Conservation (phyloP, 2,113 vertebrate genomes). For the Podocnemis expansa region DNA sequence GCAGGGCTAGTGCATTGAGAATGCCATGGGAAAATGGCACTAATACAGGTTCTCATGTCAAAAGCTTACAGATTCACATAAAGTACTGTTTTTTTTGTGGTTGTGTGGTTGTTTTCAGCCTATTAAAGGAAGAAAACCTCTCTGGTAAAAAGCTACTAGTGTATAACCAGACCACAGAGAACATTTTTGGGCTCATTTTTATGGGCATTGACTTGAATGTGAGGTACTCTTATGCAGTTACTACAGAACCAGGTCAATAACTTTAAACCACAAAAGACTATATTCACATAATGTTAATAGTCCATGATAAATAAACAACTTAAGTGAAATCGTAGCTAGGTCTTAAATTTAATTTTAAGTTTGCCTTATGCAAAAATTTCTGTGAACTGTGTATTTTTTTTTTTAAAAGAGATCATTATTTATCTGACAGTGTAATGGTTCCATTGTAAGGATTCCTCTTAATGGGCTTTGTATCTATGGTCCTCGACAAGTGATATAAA, state of each 20-base stretch:
- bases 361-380: not conserved
- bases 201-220: not conserved
- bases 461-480: not conserved
- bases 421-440: not conserved
- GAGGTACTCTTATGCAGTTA: not conserved
- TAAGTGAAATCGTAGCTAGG: not conserved
- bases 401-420: not conserved
- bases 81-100: not conserved
- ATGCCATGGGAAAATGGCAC: constrained; percentile 49
- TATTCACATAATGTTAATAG: not conserved
- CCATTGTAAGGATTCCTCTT: not conserved
- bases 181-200: not conserved
- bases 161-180: constrained; percentile 20
- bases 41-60: constrained; percentile 43
- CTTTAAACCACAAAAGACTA: not conserved
- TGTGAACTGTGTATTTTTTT: not conserved
- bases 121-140: constrained; percentile 45
- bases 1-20: constrained; percentile 1
- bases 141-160: constrained; percentile 6
- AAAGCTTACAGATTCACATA: constrained; percentile 41
- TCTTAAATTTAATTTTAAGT: constrained; percentile 8
- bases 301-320: not conserved
- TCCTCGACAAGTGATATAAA: not conserved
- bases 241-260: not conserved
- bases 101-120: constrained; percentile 29